phyloP scores from a whole-genome alignment of 2,113 vertebrate species.

The Microtus pennsylvanicus region DNA sequence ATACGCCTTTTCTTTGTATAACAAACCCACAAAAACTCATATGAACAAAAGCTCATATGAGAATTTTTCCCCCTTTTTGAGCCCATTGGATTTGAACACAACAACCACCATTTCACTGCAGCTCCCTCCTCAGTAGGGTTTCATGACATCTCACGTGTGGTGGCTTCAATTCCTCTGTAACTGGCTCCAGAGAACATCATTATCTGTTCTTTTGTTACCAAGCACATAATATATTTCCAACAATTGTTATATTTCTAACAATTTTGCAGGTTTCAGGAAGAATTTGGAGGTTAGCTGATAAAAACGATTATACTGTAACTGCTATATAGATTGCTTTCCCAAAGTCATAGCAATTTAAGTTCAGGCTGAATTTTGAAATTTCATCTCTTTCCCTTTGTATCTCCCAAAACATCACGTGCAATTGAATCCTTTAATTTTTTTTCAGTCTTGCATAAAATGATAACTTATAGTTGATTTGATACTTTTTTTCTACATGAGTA shows the following conservation, averaged over 20 bases:
- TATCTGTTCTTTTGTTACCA: neutral
- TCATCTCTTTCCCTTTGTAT: neutral
- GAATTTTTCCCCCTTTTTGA: neutral
- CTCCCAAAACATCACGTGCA: neutral
- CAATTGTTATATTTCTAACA: constrained; percentile 16
- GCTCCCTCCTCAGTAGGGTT: neutral
- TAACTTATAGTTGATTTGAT: neutral
- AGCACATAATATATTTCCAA: neutral
- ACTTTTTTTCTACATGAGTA: neutral
- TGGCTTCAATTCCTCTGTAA: neutral
- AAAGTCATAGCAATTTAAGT: neutral
- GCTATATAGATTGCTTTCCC: neutral
- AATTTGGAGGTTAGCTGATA: neutral
- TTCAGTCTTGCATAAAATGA: neutral
- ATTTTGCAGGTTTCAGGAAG: constrained; percentile 22
- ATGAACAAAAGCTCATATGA: neutral
- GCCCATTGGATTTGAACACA: neutral
- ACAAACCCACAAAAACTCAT: neutral
- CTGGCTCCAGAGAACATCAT: neutral
- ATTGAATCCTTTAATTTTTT: neutral
- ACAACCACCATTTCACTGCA: neutral
- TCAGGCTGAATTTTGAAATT: neutral
- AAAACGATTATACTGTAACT: neutral
- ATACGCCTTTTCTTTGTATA: neutral
- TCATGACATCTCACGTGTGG: neutral